A percentile compares a stretch with the other conserved stretches of the same genome.
Evolutionary conservation across 1,140 invertebrate species (phyloP).

Genomic region (Drosophila bocki): DNA sequence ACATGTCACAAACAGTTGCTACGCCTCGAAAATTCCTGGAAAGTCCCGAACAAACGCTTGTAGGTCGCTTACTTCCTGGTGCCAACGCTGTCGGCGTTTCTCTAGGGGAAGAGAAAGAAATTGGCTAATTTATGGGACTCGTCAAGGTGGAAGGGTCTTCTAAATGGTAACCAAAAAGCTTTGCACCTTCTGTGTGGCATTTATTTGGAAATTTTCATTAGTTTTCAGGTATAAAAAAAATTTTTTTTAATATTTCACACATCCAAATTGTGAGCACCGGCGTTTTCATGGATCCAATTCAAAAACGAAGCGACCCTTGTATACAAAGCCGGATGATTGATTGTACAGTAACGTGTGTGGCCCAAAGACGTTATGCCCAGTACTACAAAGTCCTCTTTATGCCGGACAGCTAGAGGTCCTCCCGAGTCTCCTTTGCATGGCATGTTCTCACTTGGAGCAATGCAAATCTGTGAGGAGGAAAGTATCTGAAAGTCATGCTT

Average conservation of each 20-base stretch:
- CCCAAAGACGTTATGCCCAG: neutral
- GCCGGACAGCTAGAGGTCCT: neutral
- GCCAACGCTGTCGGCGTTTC: conserved; percentile 46
- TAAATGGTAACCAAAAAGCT: neutral
- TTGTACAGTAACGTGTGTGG: too few relatives aligned
- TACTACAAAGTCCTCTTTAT: neutral
- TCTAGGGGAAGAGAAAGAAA: conserved; percentile 7
- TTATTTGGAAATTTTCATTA: neutral
- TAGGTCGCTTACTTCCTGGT: conserved; percentile 73
- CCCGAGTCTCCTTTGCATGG: neutral
- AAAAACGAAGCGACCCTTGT: conserved; percentile 12
- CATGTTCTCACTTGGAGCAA: neutral
- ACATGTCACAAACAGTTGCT: conserved; percentile 83
- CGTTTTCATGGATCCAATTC: conserved; percentile 15
- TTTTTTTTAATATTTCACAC: too few relatives aligned
- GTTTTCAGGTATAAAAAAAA: neutral
- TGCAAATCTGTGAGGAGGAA: neutral
- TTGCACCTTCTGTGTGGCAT: too few relatives aligned
- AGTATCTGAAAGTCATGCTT: fast-evolving
- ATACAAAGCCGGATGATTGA: neutral
- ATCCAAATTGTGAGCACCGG: neutral
- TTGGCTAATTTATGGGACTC: conserved; percentile 63
- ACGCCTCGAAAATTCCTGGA: conserved; percentile 79
- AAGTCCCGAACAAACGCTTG: conserved; percentile 46
- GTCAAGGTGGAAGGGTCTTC: conserved; percentile 14